Conservation (phyloP, 2,888 invertebrate species). For the Melanchra persicariae region DNA sequence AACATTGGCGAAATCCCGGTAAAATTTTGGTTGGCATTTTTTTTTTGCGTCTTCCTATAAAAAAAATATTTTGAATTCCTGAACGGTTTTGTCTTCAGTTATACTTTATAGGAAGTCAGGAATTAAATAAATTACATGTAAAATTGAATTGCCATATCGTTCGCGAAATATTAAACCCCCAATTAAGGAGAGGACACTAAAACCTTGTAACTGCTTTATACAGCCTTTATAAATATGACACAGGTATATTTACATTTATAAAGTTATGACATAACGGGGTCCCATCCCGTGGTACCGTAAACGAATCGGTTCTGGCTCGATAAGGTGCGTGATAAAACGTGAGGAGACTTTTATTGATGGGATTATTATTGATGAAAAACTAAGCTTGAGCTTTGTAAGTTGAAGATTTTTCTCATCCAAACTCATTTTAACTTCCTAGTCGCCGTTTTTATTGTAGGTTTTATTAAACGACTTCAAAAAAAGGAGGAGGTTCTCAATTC, state of each 20-base stretch:
- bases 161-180: not conserved
- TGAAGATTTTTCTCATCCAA: no score
- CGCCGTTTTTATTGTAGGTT: no score
- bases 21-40: no score
- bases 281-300: conserved; percentile 34
- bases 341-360: conserved; percentile 35
- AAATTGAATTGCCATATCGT: not conserved
- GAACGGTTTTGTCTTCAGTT: no score
- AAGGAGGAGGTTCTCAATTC: no score
- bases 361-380: not conserved
- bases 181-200: not conserved
- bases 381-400: no score
- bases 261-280: conserved; percentile 50
- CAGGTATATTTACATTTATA: conserved; percentile 30
- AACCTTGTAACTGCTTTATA: not conserved
- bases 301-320: conserved; percentile 23
- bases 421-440: no score
- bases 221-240: conserved; percentile 27
- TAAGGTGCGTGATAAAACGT: conserved; percentile 46
- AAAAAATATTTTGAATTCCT: no score
- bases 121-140: not conserved
- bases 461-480: no score
- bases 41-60: no score
- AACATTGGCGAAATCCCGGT: no score
- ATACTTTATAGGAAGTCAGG: no score